Base-by-base conservation (phyloP, 1,140 invertebrate genomes). In the Caenorhabditis latens region DNA sequence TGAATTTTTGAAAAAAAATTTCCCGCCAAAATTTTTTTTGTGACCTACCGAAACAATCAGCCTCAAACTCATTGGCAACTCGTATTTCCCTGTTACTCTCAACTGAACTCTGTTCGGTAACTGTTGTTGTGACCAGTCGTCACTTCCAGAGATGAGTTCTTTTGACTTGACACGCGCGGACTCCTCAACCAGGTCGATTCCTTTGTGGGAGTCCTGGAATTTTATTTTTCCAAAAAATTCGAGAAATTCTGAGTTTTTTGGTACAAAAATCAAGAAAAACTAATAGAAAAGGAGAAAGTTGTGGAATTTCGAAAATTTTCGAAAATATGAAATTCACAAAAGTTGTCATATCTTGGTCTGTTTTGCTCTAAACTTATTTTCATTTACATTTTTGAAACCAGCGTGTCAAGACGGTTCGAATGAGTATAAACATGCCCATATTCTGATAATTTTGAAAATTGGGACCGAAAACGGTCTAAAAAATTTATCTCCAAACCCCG, bases 201-300 rank as follows among this genome's bases (percentile, higher is more conserved):
- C 71, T 79, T 79, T 79, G 46, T 79, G 71, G 46, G 71, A 79
- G 11, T 79, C 71, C 67, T 75, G 16, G 50, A 53, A 1, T 32
- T 32, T 2, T 1, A 32, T 32, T 32, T 53, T 13, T 4, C 4
- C 50, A 53, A 53, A 16, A 53, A 53, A 53, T 53, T 53, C 50
- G 16, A 53, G 4, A 53, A 13, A 13, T 53, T 1, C 50, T 53
- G 50, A 53, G 50, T 53, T 53, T 53, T 53, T 9, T 53, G 9
- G 0, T 13, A 13, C 4, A 53, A 53, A 53, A 53, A 53, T 53
- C 9, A 53, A 16, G 9, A 53, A 53, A 53, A 53, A 53, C 9
- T 53, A 16, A 53, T 53, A 4, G 16, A 53, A 4, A 53, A 13
- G 50, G 16, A 53, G 50, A 53, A 9, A 9, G 50, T 53, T 9